These are phyloP conservation scores for Goniozus legneri DNA, from an alignment of 1,140 invertebrate species.

Conservation along the genomic window DNA sequence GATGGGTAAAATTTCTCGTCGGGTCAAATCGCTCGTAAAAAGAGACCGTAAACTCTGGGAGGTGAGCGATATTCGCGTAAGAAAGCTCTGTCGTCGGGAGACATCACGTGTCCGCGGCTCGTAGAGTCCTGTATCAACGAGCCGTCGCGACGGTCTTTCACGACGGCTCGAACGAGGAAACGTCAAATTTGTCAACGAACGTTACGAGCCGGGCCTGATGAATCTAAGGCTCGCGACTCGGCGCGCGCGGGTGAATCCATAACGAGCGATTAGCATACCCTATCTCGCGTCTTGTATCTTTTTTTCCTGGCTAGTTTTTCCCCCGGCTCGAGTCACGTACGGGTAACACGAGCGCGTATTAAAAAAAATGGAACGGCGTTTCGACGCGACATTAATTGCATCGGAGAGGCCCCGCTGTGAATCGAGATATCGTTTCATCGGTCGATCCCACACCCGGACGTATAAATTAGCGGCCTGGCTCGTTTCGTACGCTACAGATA, in stretches of 20 bases:
- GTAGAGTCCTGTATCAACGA: neutral
- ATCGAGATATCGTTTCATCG: conserved; percentile 19
- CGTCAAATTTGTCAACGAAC: conserved; percentile 24
- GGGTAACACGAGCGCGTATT: conserved; percentile 3
- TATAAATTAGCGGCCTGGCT: too few relatives aligned
- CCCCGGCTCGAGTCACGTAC: too few relatives aligned
- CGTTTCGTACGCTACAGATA: too few relatives aligned
- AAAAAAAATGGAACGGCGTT: conserved; percentile 13
- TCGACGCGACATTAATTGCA: conserved; percentile 19
- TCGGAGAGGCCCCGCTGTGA: neutral
- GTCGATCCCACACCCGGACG: neutral
- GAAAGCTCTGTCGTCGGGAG: too few relatives aligned
- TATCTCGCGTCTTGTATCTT: conserved; percentile 21
- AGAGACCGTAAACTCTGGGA: too few relatives aligned
- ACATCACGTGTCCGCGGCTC: too few relatives aligned
- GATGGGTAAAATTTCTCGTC: too few relatives aligned
- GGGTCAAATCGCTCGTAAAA: too few relatives aligned
- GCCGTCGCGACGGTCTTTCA: too few relatives aligned
- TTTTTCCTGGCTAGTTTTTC: too few relatives aligned
- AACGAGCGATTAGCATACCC: conserved; percentile 29
- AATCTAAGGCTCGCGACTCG: conserved; percentile 11
- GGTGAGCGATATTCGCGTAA: too few relatives aligned
- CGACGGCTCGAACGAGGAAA: too few relatives aligned
- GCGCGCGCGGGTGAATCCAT: conserved; percentile 7
- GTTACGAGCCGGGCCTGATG: conserved; percentile 23